Base-by-base conservation (phyloP, 1,140 invertebrate genomes). In the Ctenoplectra terminalis region DNA sequence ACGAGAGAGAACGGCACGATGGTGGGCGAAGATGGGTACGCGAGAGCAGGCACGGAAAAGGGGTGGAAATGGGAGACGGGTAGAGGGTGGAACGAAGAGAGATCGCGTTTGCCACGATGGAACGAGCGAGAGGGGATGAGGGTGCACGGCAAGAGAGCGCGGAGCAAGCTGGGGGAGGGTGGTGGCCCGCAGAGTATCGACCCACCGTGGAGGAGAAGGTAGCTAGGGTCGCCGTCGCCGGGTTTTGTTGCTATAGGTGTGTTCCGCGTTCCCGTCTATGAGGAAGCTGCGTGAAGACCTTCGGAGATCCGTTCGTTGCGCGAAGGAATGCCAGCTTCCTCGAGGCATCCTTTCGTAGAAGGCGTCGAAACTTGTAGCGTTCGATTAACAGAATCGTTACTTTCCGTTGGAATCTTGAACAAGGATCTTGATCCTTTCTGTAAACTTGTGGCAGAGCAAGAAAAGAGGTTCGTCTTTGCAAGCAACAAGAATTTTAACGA, bases 131-230 rank as follows among this genome's bases (percentile, higher is more conserved):
- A 82, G 82, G 75, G 75, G 85, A 48, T 26, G 54, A 75, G 52
- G 56, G 71, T 67, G 52, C 70, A 74, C 69, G 50, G 85, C 46
- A 71, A 75, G 73, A 82, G 84, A 69, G 75, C 52, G 74, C 85
- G 84, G 74, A 79, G 50, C 66, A 70, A 43, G 60, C 64, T 67
- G 83, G 83, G 84, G 72, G 81, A 85, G 85, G 89, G 87, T 89
- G 90, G 85, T 86, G 86, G 91, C 88, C 91, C 91, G 92, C 90
- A 90, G 90, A 93, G 91, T 94, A 94, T 94, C 93, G 93, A 94
- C 92, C 93, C 92, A 90, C 78, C 85, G 90, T 78, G 83, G 86
- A 90, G 89, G 84, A 89, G 90, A 90, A 90, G 83, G 89, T 88
- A 90, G 88, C 89, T 87, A 86, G 91, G 91, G 90, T 92, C 91